Percentiles rank a stretch among this genome's conserved stretches.
Evolutionary conservation across 2,888 invertebrate species (phyloP).

Genomic region (Gisinianus flammeolus): DNA sequence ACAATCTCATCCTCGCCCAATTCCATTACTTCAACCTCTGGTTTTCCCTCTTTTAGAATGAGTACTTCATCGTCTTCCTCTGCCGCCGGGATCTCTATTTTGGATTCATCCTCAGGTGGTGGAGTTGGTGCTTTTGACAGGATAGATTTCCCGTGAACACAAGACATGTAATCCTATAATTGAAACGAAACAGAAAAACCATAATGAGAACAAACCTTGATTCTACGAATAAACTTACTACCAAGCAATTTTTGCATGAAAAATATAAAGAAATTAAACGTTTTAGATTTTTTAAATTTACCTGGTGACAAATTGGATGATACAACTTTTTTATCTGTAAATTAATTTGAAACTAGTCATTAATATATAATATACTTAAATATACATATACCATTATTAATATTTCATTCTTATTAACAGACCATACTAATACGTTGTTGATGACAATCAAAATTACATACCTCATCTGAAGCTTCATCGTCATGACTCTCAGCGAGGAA

Average conservation of each 20-base stretch:
- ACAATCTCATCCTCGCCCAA: constrained; percentile 69
- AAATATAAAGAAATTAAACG: too few species aligned
- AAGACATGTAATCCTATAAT: constrained; percentile 34
- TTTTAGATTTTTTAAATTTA: too few species aligned
- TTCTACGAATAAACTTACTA: too few species aligned
- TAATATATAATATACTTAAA: too few species aligned
- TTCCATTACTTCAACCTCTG: constrained; percentile 66
- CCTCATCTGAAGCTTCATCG: too few species aligned
- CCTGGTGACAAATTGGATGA: constrained; percentile 89
- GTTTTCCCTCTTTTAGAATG: constrained; percentile 57
- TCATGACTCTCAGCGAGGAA: constrained; percentile 70
- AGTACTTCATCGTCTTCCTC: constrained; percentile 58
- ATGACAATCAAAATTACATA: too few species aligned
- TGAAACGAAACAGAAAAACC: not conserved
- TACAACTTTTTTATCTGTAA: constrained; percentile 72
- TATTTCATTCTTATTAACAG: too few species aligned
- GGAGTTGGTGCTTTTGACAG: not conserved
- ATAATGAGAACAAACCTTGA: too few species aligned
- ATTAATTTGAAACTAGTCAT: too few species aligned
- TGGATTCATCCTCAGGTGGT: not conserved
- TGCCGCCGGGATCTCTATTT: not conserved
- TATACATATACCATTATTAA: too few species aligned
- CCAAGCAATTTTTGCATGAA: too few species aligned
- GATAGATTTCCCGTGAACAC: constrained; percentile 30
- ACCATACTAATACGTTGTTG: too few species aligned